Evolutionary conservation across 2,797 vertebrate species (phyloP), one percentile per base, ranked within the genome.

Genomic region (Enteromius argenteus): DNA sequence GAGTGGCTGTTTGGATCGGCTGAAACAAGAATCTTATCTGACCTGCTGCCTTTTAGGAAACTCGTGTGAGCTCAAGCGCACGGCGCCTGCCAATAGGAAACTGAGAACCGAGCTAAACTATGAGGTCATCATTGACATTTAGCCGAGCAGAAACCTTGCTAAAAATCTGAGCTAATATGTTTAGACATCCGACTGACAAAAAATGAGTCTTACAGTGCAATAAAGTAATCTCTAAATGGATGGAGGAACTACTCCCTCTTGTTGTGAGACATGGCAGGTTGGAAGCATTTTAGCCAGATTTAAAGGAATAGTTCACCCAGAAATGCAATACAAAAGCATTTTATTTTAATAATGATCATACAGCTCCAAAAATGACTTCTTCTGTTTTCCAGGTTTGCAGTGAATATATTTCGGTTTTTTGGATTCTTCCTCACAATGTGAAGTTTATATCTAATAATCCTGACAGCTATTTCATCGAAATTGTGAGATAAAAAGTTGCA

Each of bases 81-180:
- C 60, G 21, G 46, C 15, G 49, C 32, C 32, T 60, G 73, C 53
- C 30, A 79, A 79, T 46, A 30, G 8, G 81, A 85, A 81, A 74
- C 73, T 81, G 35, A 49, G 73, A 79, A 84, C 80, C 39, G 80
- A 44, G 58, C 81, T 80, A 74, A 27, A 64, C 81, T 67, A 67
- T 83, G 71, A 84, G 58, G 74, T 86, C 75, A 86, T 83, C 86
- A 35, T 30, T 83, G 86, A 89, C 88, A 86, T 89, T 89, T 73
- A 82, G 75, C 86, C 58, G 79, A 73, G 60, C 27, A 49, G 73
- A 71, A 81, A 85, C 73, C 68, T 64, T 56, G 74, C 51, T 39
- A 79, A 86, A 84, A 85, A 81, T 84, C 88, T 83, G 78, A 77
- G 35, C 17, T 68, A 84, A 87, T 74, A 42, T 83, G 81, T 87